Evolutionary conservation across 2,797 vertebrate species (phyloP).

Genomic region (Neosalanx taihuensis): DNA sequence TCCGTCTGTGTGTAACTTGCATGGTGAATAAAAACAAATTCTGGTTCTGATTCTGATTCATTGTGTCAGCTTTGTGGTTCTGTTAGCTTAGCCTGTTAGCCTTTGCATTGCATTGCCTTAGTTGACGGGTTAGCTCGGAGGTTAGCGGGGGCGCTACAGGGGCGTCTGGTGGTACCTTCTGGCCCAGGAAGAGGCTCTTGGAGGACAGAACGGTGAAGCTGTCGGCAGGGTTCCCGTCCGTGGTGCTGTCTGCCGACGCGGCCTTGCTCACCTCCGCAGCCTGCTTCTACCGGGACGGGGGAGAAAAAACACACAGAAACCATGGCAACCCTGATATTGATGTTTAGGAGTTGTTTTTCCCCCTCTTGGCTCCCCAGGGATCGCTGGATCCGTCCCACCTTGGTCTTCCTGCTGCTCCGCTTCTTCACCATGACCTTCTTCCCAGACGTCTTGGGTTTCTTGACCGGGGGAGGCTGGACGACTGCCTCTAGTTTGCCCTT

Average conservation of each 20-base stretch:
- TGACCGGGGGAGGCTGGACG: slow-evolving; percentile 86
- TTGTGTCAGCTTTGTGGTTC: background rate
- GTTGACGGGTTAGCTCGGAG: too few species aligned
- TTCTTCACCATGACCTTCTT: slow-evolving; percentile 88
- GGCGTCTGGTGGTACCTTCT: slow-evolving; percentile 81
- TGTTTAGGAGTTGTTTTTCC: too few species aligned
- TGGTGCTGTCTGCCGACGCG: slow-evolving; percentile 91
- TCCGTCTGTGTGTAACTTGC: too few species aligned
- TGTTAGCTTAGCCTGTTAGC: background rate
- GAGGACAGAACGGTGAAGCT: slow-evolving; percentile 96
- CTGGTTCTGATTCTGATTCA: background rate
- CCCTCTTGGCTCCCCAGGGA: too few species aligned
- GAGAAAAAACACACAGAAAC: slow-evolving; percentile 32
- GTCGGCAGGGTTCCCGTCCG: slow-evolving; percentile 84
- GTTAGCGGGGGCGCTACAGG: background rate
- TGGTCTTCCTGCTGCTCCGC: slow-evolving; percentile 81
- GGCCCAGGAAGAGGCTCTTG: slow-evolving; percentile 97
- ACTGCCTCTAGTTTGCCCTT: slow-evolving; percentile 95
- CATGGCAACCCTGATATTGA: too few species aligned
- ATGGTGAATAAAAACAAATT: too few species aligned
- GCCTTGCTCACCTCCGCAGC: slow-evolving; percentile 90
- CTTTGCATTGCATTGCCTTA: too few species aligned
- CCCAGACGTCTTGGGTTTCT: slow-evolving; percentile 82
- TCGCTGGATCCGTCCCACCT: slow-evolving; percentile 68
- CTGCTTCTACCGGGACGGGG: slow-evolving; percentile 80